These are phyloP conservation scores for Pelecanoides urinatrix DNA, from an alignment of 2,113 vertebrate species.

Conservation along the genomic window DNA sequence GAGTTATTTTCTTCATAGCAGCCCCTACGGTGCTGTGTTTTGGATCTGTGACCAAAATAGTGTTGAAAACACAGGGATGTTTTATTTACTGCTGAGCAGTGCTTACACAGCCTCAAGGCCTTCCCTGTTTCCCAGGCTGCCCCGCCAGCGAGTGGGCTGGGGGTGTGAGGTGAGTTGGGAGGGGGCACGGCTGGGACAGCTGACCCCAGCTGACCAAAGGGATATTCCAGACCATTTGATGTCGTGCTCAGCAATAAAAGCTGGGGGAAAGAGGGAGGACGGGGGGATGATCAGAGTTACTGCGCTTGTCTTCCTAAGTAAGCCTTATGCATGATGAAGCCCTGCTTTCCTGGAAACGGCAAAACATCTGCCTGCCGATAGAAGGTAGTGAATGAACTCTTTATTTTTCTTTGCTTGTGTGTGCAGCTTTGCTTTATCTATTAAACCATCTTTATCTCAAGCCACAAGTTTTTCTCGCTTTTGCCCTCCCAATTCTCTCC, in stretches of 20 bases:
- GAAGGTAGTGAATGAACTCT: not conserved
- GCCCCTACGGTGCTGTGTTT: not conserved
- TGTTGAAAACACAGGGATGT: not conserved
- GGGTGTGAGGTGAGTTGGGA: not conserved
- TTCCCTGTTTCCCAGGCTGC: not conserved
- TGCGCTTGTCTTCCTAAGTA: not conserved
- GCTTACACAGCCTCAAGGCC: not conserved
- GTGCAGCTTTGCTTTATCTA: not conserved
- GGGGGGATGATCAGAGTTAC: no score
- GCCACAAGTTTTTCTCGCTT: not conserved
- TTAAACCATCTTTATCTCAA: not conserved
- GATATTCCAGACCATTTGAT: not conserved
- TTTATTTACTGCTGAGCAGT: not conserved
- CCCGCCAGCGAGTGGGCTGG: not conserved
- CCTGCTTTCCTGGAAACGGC: not conserved
- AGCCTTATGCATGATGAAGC: not conserved
- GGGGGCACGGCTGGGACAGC: not conserved
- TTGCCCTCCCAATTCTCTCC: not conserved
- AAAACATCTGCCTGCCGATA: rapidly evolving
- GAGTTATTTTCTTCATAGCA: not conserved
- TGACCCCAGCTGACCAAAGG: not conserved
- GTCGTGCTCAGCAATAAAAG: not conserved
- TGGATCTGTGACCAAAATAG: not conserved
- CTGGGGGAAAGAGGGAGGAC: not conserved
- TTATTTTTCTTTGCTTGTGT: not conserved